Percentiles rank a stretch among this genome's conserved stretches.
Conservation (phyloP, 1,140 invertebrate species). For the Andrena cerasifolii region DNA sequence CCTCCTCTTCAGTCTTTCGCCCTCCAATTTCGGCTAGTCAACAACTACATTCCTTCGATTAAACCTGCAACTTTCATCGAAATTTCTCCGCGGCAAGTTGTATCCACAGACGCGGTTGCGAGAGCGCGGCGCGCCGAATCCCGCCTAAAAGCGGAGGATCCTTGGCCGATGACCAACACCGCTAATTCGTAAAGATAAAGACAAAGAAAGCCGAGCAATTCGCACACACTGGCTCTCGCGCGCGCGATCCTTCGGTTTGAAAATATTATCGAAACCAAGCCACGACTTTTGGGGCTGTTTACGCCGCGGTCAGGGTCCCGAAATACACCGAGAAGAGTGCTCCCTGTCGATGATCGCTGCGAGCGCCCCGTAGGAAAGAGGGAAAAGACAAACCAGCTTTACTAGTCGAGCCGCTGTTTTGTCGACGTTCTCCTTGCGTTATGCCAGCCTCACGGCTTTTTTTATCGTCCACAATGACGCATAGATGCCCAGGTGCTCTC, state of each 20-base stretch:
- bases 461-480: constrained; percentile 60
- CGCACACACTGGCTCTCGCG: background rate
- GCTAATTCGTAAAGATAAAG: too few species aligned
- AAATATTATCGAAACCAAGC: constrained; percentile 12
- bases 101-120: background rate
- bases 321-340: background rate
- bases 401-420: constrained; percentile 50
- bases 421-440: constrained; percentile 55
- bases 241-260: background rate
- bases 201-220: too few species aligned
- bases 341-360: constrained; percentile 15
- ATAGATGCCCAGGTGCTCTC: constrained; percentile 59
- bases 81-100: too few species aligned
- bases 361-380: constrained; percentile 8
- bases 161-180: too few species aligned
- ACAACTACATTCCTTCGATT: too few species aligned
- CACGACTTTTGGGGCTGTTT: constrained; percentile 1
- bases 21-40: too few species aligned
- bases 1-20: too few species aligned
- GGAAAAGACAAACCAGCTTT: constrained; percentile 55
- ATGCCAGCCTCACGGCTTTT: constrained; percentile 55
- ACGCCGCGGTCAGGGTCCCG: background rate
- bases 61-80: too few species aligned
- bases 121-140: background rate
- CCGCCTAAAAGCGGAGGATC: too few species aligned